Evolutionary conservation across 2,797 vertebrate genomes (phyloP).

Genomic region (Hippopotamyrus pictus): DNA sequence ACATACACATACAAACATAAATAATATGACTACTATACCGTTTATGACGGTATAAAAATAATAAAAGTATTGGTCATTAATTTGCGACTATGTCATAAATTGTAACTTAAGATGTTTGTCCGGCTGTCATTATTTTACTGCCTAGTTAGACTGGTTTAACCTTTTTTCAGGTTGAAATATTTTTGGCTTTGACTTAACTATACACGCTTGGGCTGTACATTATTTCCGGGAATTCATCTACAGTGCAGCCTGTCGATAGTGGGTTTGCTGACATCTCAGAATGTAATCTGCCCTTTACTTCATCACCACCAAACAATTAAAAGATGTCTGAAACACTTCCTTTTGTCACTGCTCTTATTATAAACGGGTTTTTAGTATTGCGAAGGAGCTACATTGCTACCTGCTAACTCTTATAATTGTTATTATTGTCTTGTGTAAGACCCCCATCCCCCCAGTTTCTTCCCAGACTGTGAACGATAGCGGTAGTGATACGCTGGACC

Average conservation of each 20-base stretch:
- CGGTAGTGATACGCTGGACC: not conserved
- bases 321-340: not conserved
- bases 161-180: slow-evolving; percentile 1
- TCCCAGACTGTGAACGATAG: not conserved
- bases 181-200: not conserved
- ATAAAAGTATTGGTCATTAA: not conserved
- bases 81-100: not conserved
- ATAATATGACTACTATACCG: not conserved
- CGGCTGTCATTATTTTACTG: not conserved
- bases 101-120: slow-evolving; percentile 1
- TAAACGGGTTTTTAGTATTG: not conserved
- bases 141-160: not conserved
- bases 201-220: not conserved
- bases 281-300: not conserved
- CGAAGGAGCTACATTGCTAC: not conserved
- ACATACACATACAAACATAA: not conserved
- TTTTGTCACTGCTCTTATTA: not conserved
- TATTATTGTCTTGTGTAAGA: not conserved
- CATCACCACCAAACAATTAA: not conserved
- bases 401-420: not conserved
- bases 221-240: not conserved
- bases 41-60: not conserved
- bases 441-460: not conserved
- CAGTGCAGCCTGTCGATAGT: not conserved
- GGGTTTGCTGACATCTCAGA: not conserved